These are phyloP conservation scores for Adelosebastes latens DNA, from an alignment of 2,797 vertebrate species.

Conservation along the genomic window DNA sequence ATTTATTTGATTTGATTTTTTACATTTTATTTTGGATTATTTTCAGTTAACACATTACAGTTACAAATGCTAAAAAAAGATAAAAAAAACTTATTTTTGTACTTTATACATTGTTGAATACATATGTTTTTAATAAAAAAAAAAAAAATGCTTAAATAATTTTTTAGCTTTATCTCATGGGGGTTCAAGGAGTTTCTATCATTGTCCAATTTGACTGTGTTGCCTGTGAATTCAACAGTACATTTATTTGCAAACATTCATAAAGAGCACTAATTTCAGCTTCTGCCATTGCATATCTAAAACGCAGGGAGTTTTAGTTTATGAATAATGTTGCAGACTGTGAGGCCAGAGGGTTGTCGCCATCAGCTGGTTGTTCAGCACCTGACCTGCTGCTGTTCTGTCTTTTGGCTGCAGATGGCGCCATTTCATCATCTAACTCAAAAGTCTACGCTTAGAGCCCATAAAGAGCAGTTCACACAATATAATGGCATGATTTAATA, in stretches of 20 bases:
- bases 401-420: slow-evolving; percentile 57
- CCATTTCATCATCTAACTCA: slow-evolving; percentile 32
- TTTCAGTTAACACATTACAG: background rate
- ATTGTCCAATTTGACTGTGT: background rate
- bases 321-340: background rate
- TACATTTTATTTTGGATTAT: background rate
- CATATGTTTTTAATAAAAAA: background rate
- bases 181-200: background rate
- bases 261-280: background rate
- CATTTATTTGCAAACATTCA: background rate
- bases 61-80: background rate
- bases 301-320: background rate
- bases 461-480: background rate
- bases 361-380: slow-evolving; percentile 6
- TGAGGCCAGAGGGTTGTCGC: background rate
- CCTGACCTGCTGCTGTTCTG: slow-evolving; percentile 6
- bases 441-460: background rate
- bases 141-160: background rate
- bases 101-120: background rate
- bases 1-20: background rate
- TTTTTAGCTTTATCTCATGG: background rate
- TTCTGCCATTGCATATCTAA: background rate
- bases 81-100: background rate
- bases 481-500: slow-evolving; percentile 39
- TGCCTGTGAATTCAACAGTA: background rate